Base-by-base conservation (phyloP, 2,797 vertebrate genomes). In the Muraenolepis orangiensis region DNA sequence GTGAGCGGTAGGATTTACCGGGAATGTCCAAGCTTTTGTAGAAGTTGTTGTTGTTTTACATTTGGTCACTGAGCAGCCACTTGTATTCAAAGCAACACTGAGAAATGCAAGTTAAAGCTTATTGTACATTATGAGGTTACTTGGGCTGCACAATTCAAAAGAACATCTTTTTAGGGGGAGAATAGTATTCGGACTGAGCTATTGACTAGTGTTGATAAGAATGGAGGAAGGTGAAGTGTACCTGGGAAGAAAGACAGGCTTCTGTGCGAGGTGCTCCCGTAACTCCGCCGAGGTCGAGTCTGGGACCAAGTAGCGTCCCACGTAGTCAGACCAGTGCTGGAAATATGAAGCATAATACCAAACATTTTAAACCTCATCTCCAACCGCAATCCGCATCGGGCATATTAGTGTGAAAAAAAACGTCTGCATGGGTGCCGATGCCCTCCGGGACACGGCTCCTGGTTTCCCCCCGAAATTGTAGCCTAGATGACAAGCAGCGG, bases 171-270 rank as follows among this genome's bases (percentile, higher is more conserved):
- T 64, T 64, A 12, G 6, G 51, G 20, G 51, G n/a, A 57, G 20
- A 10, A 34, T 34, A 1, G n/a, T 12, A n/a, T n/a, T n/a, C n/a
- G n/a, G n/a, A n/a, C n/a, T n/a, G n/a, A n/a, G n/a, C n/a, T n/a
- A n/a, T n/a, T n/a, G n/a, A n/a, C n/a, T n/a, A 66, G 4, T 11
- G 61, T n/a, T 26, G 10, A n/a, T n/a, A 6, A n/a, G 1, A 26
- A 66, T 31, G 31, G 20, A 34, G 20, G n/a, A 66, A 8, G 3
- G 31, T 23, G 68, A 38, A n/a, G 18, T 10, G 32, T 81, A 98
- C 98, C 98, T 95, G 8, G 98, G 96, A 74, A 99, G 94, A 90
- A 99, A 99, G 40, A 99, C 98, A 0, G 98, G 98, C 91, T 99
- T 99, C 93, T 98, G 98, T 74, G 98, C 96, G 70, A 99, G 94